phyloP scores from a whole-genome alignment of 1,140 invertebrate species.

The Diorhabda sublineata region DNA sequence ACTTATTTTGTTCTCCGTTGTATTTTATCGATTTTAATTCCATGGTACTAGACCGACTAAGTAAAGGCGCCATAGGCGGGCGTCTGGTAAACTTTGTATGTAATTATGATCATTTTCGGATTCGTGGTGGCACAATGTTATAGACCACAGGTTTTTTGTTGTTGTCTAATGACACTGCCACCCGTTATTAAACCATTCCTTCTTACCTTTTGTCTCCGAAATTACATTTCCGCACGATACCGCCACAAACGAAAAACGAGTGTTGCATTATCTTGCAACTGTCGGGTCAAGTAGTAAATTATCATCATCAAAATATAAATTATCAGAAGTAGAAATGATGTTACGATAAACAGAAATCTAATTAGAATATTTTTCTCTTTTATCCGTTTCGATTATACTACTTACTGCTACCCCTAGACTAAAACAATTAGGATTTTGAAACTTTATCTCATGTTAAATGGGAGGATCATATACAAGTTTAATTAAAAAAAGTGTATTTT shows the following conservation, averaged over 20 bases:
- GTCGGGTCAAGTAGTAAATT: too few species aligned
- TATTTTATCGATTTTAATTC: background rate
- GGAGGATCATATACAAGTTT: too few species aligned
- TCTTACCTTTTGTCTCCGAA: constrained; percentile 4
- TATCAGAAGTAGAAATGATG: too few species aligned
- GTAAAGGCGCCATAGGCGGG: constrained; percentile 8
- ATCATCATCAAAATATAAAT: too few species aligned
- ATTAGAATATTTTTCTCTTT: too few species aligned
- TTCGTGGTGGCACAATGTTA: constrained; percentile 3
- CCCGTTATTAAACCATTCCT: constrained; percentile 7
- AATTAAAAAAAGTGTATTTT: too few species aligned
- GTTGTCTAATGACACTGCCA: constrained; percentile 7
- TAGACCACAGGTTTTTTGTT: background rate
- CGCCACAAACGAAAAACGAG: background rate
- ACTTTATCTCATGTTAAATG: too few species aligned
- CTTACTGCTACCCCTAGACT: too few species aligned
- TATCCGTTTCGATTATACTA: too few species aligned
- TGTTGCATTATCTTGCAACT: too few species aligned
- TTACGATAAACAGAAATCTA: too few species aligned
- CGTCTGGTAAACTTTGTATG: background rate
- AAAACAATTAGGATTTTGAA: too few species aligned
- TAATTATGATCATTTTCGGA: constrained; percentile 11
- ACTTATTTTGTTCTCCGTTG: background rate
- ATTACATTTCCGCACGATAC: constrained; percentile 12
- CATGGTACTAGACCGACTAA: background rate